Conservation (phyloP, 2,113 vertebrate species). For the Bos taurus region ARS-UCD2.0 NC_037350.1:38023501-38024000, state of each 20-base stretch:
- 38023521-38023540: conserved; percentile 91
- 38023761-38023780: conserved; percentile 87
- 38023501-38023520: conserved; percentile 88
- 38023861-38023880: conserved; percentile 86
- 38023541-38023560: conserved; percentile 91
- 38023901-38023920: conserved; percentile 83
- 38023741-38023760: conserved; percentile 84
- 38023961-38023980: conserved; percentile 50
- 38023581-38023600: conserved; percentile 91
- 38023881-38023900: conserved; percentile 85
- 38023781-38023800: conserved; percentile 85
- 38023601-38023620: conserved; percentile 92
- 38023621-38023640: conserved; percentile 91
- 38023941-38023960: conserved; percentile 80
- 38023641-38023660: conserved; percentile 89
- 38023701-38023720: conserved; percentile 80
- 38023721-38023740: conserved; percentile 72
- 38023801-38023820: conserved; percentile 90
- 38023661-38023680: conserved; percentile 86
- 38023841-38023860: conserved; percentile 92
- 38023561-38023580: conserved; percentile 91
- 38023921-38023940: conserved; percentile 81
- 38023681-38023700: conserved; percentile 84
- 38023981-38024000: conserved; percentile 78
- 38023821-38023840: conserved; percentile 86